These are phyloP conservation scores for Leptonema lineaticorne DNA, from an alignment of 1,140 invertebrate species.

Conservation along the genomic window DNA sequence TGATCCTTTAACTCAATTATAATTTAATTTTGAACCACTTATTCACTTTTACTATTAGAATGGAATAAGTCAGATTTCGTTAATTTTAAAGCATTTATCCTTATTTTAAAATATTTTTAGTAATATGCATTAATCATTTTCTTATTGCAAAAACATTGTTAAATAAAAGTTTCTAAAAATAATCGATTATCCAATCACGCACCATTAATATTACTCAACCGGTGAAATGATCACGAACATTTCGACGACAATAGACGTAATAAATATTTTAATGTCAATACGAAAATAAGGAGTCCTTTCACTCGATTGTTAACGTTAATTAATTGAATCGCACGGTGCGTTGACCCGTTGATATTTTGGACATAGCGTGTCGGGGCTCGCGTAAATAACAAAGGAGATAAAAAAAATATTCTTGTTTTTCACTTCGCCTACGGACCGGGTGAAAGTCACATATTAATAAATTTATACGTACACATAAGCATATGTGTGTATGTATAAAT, in stretches of 20 bases:
- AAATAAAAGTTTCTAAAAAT: too few species aligned
- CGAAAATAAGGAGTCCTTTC: neutral
- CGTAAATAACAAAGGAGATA: neutral
- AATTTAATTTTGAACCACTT: too few species aligned
- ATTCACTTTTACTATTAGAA: too few species aligned
- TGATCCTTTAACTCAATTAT: too few species aligned
- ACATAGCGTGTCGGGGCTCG: neutral
- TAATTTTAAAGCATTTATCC: too few species aligned
- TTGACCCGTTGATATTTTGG: constrained; percentile 10
- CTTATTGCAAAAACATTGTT: too few species aligned
- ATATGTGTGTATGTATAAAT: neutral
- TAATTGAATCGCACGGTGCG: constrained; percentile 4
- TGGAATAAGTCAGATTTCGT: too few species aligned
- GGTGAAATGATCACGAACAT: too few species aligned
- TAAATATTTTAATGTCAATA: neutral
- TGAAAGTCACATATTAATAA: neutral
- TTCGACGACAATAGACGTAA: neutral
- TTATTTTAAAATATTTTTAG: too few species aligned
- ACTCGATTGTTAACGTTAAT: constrained; percentile 4
- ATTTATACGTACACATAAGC: neutral
- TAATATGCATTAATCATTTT: too few species aligned
- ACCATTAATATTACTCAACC: too few species aligned
- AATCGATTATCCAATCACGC: too few species aligned
- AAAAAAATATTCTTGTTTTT: constrained; percentile 11
- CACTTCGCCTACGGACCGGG: constrained; percentile 7